Evolutionary conservation across 2,113 vertebrate species (phyloP).

Genomic region (Lamprotornis superbus): DNA sequence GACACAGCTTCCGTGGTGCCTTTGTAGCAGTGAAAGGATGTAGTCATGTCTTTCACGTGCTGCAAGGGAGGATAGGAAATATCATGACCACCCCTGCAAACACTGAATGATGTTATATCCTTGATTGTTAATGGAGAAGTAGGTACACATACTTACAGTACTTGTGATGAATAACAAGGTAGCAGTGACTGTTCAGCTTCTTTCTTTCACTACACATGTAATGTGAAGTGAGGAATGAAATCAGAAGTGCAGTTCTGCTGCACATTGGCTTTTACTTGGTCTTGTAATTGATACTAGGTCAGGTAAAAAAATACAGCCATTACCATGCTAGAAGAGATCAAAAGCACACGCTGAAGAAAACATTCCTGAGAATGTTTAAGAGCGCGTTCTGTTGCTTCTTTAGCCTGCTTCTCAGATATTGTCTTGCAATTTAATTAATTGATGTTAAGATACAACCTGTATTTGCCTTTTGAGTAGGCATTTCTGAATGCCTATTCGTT

Average conservation of each 20-base stretch:
- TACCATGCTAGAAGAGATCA: neutral
- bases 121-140: neutral
- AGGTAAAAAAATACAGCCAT: neutral
- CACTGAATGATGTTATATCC: neutral
- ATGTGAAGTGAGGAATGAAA: neutral
- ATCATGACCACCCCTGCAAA: neutral
- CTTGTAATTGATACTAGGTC: neutral
- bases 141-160: neutral
- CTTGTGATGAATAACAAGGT: neutral
- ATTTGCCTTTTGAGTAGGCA: neutral
- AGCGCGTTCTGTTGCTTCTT: neutral
- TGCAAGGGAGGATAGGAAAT: neutral
- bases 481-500: neutral
- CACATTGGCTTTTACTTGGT: neutral
- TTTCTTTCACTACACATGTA: neutral
- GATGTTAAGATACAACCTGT: neutral
- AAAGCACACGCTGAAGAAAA: neutral
- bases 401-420: neutral
- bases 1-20: neutral
- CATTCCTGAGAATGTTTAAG: neutral
- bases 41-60: neutral
- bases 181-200: neutral
- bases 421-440: neutral
- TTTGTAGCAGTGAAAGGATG: neutral
- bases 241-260: neutral